phyloP scores from a whole-genome alignment of 2,113 vertebrate species.

The Myotis brandtii region DNA sequence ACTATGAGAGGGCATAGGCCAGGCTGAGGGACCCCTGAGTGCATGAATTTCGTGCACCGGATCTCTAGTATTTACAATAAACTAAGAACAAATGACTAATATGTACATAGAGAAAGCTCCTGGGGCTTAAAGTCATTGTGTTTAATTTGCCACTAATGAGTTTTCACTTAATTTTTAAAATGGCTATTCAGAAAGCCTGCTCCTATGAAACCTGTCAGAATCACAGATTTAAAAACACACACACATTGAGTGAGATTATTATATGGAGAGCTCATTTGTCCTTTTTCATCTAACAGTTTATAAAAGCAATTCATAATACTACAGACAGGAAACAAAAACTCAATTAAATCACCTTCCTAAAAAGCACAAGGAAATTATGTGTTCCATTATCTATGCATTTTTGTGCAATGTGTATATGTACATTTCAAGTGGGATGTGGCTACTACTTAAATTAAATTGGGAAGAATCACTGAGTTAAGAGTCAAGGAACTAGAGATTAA shows the following conservation, averaged over 20 bases:
- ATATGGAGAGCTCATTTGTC: background rate
- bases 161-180: conserved; percentile 75
- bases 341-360: conserved; percentile 31
- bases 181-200: conserved; percentile 54
- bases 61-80: conserved; percentile 73
- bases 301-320: conserved; percentile 54
- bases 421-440: background rate
- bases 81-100: conserved; percentile 80
- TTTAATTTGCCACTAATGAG: conserved; percentile 67
- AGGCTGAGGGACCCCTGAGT: too few relatives aligned
- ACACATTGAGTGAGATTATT: background rate
- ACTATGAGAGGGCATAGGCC: too few relatives aligned
- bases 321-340: conserved; percentile 52
- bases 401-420: background rate
- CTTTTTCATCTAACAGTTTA: conserved; percentile 48
- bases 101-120: conserved; percentile 61
- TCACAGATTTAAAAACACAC: conserved; percentile 25
- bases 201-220: conserved; percentile 59
- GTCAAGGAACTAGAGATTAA: background rate
- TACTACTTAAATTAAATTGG: conserved; percentile 18
- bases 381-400: background rate
- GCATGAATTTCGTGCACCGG: too few relatives aligned
- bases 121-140: conserved; percentile 60
- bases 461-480: background rate
- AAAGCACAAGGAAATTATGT: background rate